These are phyloP conservation scores for Rhabdophis nuchalis DNA, from an alignment of 2,797 vertebrate species.

Conservation along the genomic window DNA sequence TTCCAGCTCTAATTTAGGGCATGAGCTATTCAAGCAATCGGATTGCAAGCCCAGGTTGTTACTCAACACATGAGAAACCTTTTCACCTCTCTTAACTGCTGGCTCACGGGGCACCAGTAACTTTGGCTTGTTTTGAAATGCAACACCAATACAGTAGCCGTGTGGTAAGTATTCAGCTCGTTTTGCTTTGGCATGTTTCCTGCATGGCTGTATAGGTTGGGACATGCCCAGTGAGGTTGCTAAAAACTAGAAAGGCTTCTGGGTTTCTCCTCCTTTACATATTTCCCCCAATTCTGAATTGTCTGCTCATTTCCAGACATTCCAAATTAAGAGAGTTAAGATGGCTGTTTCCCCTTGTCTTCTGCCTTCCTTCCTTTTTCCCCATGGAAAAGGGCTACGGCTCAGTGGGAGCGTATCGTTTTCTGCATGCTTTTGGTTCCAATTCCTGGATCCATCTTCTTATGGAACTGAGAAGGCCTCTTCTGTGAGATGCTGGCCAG, in stretches of 20 bases:
- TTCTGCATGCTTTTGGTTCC: neutral
- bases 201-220: neutral
- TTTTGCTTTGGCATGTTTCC: neutral
- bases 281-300: neutral
- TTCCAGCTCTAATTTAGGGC: neutral
- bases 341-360: neutral
- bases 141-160: neutral
- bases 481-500: neutral
- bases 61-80: neutral
- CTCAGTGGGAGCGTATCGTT: neutral
- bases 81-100: neutral
- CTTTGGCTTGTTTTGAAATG: neutral
- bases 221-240: neutral
- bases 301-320: neutral
- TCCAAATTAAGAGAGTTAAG: neutral
- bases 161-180: neutral
- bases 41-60: neutral
- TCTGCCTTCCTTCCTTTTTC: neutral
- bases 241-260: neutral
- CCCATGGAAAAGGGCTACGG: neutral
- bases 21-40: neutral
- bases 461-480: neutral
- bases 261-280: neutral
- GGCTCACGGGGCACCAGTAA: neutral
- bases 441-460: neutral